phyloP scores from a whole-genome alignment of 2,113 vertebrate species.

The Passer montanus region DNA sequence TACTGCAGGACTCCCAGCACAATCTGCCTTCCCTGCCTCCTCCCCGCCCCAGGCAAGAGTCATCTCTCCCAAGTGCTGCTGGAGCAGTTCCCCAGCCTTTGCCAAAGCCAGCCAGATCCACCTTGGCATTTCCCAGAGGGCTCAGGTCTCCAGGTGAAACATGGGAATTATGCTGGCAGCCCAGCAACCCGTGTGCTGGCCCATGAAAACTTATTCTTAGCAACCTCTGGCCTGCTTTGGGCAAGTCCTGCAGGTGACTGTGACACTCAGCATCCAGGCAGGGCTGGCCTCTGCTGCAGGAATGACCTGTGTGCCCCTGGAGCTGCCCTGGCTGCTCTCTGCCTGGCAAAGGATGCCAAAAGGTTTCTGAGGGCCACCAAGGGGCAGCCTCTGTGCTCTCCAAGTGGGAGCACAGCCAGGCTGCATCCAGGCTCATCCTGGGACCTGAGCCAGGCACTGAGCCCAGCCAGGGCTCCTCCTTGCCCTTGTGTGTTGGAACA shows the following conservation, averaged over 20 bases:
- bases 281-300: neutral
- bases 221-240: neutral
- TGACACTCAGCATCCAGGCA: neutral
- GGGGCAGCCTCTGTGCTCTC: neutral
- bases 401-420: neutral
- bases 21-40: neutral
- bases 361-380: neutral
- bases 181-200: neutral
- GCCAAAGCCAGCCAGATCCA: neutral
- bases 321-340: neutral
- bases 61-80: neutral
- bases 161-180: neutral
- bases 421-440: neutral
- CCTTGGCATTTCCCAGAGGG: neutral
- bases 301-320: neutral
- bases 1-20: neutral
- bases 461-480: neutral
- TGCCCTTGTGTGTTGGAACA: fast-evolving
- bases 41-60: neutral
- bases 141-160: neutral
- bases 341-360: neutral
- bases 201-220: neutral
- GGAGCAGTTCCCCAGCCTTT: neutral
- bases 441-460: neutral
- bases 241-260: neutral